These are phyloP conservation scores for Corythaeola cristata DNA, from an alignment of 2,113 vertebrate species.

Conservation along the genomic window DNA sequence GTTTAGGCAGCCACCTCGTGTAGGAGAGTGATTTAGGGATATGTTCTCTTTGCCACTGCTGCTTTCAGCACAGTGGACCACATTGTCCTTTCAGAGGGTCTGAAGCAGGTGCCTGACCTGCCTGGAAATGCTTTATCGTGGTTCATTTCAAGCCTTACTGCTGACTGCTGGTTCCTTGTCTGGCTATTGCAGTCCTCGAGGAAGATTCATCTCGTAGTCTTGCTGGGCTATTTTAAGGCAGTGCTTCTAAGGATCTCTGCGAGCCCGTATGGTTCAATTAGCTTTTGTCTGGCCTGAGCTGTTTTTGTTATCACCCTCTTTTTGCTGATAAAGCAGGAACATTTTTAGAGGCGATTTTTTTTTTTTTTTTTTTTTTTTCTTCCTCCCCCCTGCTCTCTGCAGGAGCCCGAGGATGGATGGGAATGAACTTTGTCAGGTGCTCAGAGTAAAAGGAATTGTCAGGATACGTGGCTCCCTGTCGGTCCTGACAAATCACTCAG, in stretches of 20 bases:
- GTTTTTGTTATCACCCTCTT: slow-evolving; percentile 37
- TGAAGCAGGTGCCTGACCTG: neutral
- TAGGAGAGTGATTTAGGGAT: neutral
- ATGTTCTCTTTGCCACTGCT: neutral
- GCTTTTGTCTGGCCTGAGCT: slow-evolving; percentile 50
- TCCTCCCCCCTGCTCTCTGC: neutral
- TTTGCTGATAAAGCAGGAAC: slow-evolving; percentile 57
- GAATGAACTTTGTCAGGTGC: slow-evolving; percentile 25
- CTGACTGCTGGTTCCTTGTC: neutral
- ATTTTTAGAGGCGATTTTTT: neutral
- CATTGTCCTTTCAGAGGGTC: neutral
- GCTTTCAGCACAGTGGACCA: neutral
- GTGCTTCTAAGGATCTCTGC: neutral
- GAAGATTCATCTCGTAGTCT: neutral
- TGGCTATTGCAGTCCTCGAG: neutral
- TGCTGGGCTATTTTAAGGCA: slow-evolving; percentile 40
- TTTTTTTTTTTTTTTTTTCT: neutral
- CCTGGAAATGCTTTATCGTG: neutral
- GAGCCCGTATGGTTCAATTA: slow-evolving; percentile 25
- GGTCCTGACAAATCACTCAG: neutral
- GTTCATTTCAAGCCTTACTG: neutral
- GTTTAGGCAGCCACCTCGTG: neutral
- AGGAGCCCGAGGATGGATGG: neutral
- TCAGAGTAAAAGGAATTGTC: slow-evolving; percentile 15
- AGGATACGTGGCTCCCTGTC: slow-evolving; percentile 3